Conservation (phyloP, 2,113 vertebrate species). For the Telmatochromis brachygnathus region DNA sequence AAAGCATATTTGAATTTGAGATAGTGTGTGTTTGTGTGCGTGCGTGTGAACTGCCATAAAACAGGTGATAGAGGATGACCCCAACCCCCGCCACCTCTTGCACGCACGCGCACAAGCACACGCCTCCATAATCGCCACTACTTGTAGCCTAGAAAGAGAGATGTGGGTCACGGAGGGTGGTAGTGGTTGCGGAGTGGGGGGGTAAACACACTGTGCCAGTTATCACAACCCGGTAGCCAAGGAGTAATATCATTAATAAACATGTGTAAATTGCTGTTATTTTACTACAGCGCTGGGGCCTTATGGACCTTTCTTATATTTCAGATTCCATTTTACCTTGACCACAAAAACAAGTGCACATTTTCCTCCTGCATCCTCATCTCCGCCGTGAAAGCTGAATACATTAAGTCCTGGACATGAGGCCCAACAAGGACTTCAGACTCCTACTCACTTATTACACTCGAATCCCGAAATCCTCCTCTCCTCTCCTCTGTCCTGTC, state of each 20-base stretch:
- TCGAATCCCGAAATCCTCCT: slow-evolving; percentile 39
- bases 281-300: background rate
- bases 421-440: slow-evolving; percentile 54
- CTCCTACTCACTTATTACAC: slow-evolving; percentile 60
- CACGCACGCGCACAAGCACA: background rate
- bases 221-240: slow-evolving; percentile 2
- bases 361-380: slow-evolving; percentile 25
- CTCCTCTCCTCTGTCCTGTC: slow-evolving; percentile 42
- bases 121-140: slow-evolving; percentile 29
- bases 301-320: slow-evolving; percentile 1
- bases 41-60: slow-evolving; percentile 7
- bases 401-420: slow-evolving; percentile 42
- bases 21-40: background rate
- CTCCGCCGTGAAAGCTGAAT: slow-evolving; percentile 30
- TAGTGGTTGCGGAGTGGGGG: background rate
- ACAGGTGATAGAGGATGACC: slow-evolving; percentile 7
- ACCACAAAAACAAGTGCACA: slow-evolving; percentile 12
- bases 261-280: slow-evolving; percentile 24
- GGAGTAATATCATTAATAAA: slow-evolving; percentile 21
- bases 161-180: slow-evolving; percentile 38
- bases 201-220: slow-evolving; percentile 18
- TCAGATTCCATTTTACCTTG: background rate
- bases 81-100: background rate
- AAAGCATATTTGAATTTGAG: slow-evolving; percentile 25
- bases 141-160: slow-evolving; percentile 53